phyloP scores from a whole-genome alignment of 2,113 vertebrate species.

The cattle (Bos taurus) region ARS-UCD2.0 NC_037356.1:23758001-23758500 shows the following conservation, averaged over 20 bases:
- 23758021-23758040: not conserved
- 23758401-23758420: constrained; percentile 55
- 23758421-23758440: constrained; percentile 16
- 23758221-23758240: constrained; percentile 49
- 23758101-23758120: constrained; percentile 3
- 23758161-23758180: not conserved
- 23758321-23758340: constrained; percentile 60
- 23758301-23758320: constrained; percentile 34
- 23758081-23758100: not conserved
- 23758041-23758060: constrained; percentile 11
- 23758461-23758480: not conserved
- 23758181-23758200: not conserved
- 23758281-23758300: constrained; percentile 60
- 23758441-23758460: not conserved
- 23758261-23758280: constrained; percentile 37
- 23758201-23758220: constrained; percentile 38
- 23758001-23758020: not conserved
- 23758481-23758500: not conserved
- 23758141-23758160: not conserved
- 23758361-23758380: constrained; percentile 5
- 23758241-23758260: constrained; percentile 63
- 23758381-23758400: constrained; percentile 42
- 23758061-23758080: not conserved
- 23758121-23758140: not conserved
- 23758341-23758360: not conserved